phyloP scores from a whole-genome alignment of 92 coral and sea anemone species.

The Epizoanthus scotinus region DNA sequence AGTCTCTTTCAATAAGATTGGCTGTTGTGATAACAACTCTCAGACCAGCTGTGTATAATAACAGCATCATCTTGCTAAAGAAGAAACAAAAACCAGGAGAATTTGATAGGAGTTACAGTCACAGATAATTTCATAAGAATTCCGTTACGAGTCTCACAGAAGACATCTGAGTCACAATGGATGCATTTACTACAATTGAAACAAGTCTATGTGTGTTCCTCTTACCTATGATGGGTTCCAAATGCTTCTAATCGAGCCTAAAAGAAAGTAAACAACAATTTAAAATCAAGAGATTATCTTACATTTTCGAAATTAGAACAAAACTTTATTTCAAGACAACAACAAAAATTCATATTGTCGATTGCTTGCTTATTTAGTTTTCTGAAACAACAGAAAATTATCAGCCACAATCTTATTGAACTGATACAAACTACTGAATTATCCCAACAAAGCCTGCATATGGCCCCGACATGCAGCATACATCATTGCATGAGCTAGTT shows the following conservation, averaged over 20 bases:
- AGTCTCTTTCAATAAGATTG: conserved; percentile 85
- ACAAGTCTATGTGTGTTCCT: not conserved
- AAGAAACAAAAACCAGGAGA: not conserved
- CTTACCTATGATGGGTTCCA: conserved; percentile 98
- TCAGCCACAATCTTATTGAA: too few species aligned
- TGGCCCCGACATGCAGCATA: too few species aligned
- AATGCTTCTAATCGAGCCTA: conserved; percentile 88
- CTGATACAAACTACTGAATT: too few species aligned
- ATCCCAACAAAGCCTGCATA: too few species aligned
- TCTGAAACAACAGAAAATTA: not conserved
- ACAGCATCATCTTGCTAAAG: conserved; percentile 94
- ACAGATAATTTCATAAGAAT: not conserved
- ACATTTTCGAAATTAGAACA: not conserved
- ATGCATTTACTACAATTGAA: not conserved
- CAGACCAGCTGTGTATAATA: conserved; percentile 82
- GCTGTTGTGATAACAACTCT: conserved; percentile 96
- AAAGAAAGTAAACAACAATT: not conserved
- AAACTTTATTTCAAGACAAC: not conserved
- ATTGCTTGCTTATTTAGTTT: not conserved
- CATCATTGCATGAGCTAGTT: too few species aligned
- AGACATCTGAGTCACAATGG: not conserved
- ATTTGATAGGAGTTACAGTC: not conserved
- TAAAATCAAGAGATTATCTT: not conserved
- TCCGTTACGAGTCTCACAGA: not conserved
- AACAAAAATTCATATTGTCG: not conserved